Evolutionary conservation across 1,140 invertebrate species (phyloP).

Genomic region (Leptonema lineaticorne): DNA sequence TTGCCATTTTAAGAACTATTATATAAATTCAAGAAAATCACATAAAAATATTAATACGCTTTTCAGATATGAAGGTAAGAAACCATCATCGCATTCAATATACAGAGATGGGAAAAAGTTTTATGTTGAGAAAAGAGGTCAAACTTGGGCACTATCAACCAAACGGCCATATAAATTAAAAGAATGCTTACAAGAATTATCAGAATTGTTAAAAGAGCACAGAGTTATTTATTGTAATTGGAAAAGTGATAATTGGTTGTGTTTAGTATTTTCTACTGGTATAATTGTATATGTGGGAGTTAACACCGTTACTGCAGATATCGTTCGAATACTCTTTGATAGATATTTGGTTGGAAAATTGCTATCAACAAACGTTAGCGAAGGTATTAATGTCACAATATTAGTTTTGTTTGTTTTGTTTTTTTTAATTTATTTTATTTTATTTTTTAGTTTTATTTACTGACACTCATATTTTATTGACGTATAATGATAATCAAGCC

Average conservation of each 20-base stretch:
- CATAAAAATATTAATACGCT: no score
- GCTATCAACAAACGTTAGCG: slow-evolving; percentile 31
- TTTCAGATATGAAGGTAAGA: slow-evolving; percentile 41
- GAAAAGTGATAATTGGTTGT: slow-evolving; percentile 23
- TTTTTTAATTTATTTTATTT: not conserved
- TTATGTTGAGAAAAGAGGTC: slow-evolving; percentile 31
- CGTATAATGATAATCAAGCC: slow-evolving; percentile 38
- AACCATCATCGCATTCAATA: slow-evolving; percentile 21
- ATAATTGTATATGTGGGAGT: slow-evolving; percentile 29
- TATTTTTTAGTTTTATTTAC: slow-evolving; percentile 35
- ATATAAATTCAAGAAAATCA: no score
- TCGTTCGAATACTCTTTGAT: slow-evolving; percentile 34
- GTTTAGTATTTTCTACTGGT: slow-evolving; percentile 34
- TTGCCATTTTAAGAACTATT: no score
- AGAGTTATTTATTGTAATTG: slow-evolving; percentile 28
- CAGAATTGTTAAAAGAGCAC: slow-evolving; percentile 28
- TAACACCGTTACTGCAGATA: slow-evolving; percentile 30
- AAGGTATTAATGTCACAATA: slow-evolving; percentile 27
- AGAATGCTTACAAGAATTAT: slow-evolving; percentile 28
- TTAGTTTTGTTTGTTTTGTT: not conserved
- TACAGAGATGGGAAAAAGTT: slow-evolving; percentile 34
- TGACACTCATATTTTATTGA: slow-evolving; percentile 37
- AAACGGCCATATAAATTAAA: slow-evolving; percentile 26
- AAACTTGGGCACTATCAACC: slow-evolving; percentile 24
- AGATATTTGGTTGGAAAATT: slow-evolving; percentile 39